Conservation (phyloP, 2,113 vertebrate genomes). For the Otocyon megalotis region DNA sequence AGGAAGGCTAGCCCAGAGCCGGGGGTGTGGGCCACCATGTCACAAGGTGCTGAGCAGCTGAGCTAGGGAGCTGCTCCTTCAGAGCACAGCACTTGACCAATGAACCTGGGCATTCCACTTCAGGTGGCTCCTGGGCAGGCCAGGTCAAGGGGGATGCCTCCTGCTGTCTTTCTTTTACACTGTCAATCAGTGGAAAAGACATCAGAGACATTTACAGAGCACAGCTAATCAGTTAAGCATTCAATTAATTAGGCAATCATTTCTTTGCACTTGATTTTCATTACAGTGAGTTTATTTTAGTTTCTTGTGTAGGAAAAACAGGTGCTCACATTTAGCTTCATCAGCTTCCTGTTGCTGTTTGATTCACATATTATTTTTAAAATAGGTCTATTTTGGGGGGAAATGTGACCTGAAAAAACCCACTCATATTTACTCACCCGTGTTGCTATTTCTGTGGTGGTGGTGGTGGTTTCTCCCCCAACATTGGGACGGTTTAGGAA, state of each 20-base stretch:
- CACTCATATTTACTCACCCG: not conserved
- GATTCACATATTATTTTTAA: slow-evolving; percentile 76
- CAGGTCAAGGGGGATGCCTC: not conserved
- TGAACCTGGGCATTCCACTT: fast-evolving
- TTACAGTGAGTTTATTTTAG: slow-evolving; percentile 74
- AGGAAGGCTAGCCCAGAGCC: not conserved
- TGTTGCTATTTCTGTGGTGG: not conserved
- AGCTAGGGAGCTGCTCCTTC: fast-evolving
- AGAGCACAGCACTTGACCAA: fast-evolving
- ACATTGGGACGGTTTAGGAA: fast-evolving
- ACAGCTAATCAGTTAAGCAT: slow-evolving; percentile 54
- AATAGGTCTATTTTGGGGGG: slow-evolving; percentile 56
- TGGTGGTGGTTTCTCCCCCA: not conserved
- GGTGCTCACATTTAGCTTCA: slow-evolving; percentile 61
- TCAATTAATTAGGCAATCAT: slow-evolving; percentile 69
- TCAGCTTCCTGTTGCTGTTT: slow-evolving; percentile 68
- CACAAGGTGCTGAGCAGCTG: no score
- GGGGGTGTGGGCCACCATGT: fast-evolving
- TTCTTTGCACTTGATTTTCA: slow-evolving; percentile 67
- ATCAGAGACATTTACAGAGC: not conserved
- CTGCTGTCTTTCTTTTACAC: not conserved
- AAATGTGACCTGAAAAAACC: slow-evolving; percentile 54
- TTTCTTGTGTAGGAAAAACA: slow-evolving; percentile 68
- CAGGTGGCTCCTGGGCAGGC: not conserved
- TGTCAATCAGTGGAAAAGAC: not conserved